Evolutionary conservation across 2,797 vertebrate genomes (phyloP).

Genomic region (Pangasius macronema): DNA sequence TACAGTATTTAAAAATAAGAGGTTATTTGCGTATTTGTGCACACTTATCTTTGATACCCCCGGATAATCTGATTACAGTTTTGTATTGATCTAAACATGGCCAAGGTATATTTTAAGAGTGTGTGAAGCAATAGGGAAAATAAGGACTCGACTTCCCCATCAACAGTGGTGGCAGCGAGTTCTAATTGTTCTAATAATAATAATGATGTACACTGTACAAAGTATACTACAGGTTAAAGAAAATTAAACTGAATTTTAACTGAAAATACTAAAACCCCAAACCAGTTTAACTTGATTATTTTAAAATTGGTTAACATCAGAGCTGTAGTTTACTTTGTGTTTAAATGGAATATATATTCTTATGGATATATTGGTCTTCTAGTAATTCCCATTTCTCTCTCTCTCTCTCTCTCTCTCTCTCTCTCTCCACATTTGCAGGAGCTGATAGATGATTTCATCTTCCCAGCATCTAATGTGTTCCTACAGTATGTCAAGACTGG

Average conservation of each 20-base stretch:
- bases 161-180: neutral
- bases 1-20: neutral
- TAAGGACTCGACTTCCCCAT: neutral
- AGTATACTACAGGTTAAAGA: neutral
- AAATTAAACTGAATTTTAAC: neutral
- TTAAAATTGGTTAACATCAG: neutral
- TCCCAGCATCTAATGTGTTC: conserved; percentile 97
- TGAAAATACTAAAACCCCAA: neutral
- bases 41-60: neutral
- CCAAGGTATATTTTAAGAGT: neutral
- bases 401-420: neutral
- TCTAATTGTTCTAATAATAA: neutral
- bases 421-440: conserved; percentile 74
- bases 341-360: neutral
- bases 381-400: neutral
- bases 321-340: neutral
- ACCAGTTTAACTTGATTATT: neutral
- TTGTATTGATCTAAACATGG: neutral
- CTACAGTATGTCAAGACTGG: conserved; percentile 97
- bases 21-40: neutral
- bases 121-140: neutral
- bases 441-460: conserved; percentile 98
- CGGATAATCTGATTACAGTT: neutral
- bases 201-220: neutral
- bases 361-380: neutral